Evolutionary conservation across 2,797 vertebrate genomes (phyloP).

Genomic region (Corythornis leucogaster): DNA sequence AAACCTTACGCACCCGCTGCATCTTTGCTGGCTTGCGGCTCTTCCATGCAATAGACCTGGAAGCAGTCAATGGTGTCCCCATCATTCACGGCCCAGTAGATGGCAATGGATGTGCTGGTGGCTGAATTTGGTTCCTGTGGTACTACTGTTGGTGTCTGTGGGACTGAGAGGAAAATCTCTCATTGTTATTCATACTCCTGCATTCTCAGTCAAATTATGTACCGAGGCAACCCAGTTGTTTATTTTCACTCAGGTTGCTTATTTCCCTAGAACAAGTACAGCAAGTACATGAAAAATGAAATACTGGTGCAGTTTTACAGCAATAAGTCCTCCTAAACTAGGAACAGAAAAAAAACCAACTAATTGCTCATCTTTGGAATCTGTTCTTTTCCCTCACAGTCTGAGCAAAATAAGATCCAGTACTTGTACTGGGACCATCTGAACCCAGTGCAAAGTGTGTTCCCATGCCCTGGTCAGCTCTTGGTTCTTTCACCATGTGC

Average conservation of each 20-base stretch:
- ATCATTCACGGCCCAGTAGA: slow-evolving; percentile 92
- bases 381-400: not conserved
- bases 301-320: not conserved
- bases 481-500: too few relatives aligned
- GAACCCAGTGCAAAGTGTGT: accelerated
- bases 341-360: not conserved
- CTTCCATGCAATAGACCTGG: slow-evolving; percentile 97
- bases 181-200: not conserved
- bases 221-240: not conserved
- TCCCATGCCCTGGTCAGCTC: not conserved
- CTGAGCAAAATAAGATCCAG: not conserved
- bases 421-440: not conserved
- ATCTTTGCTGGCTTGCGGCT: slow-evolving; percentile 83
- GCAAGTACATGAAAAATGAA: not conserved
- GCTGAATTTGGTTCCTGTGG: slow-evolving; percentile 91
- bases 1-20: slow-evolving; percentile 74
- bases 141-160: slow-evolving; percentile 88
- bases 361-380: not conserved
- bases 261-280: not conserved
- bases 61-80: slow-evolving; percentile 93
- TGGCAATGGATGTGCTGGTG: slow-evolving; percentile 89
- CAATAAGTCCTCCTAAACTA: not conserved
- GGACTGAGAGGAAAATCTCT: slow-evolving; percentile 79
- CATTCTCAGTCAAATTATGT: not conserved
- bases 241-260: not conserved